A percentile compares a stretch with the other conserved stretches of the same genome.
These are phyloP conservation scores for Sebastes jordani DNA, from an alignment of 2,797 vertebrate species.

Conservation along the genomic window DNA sequence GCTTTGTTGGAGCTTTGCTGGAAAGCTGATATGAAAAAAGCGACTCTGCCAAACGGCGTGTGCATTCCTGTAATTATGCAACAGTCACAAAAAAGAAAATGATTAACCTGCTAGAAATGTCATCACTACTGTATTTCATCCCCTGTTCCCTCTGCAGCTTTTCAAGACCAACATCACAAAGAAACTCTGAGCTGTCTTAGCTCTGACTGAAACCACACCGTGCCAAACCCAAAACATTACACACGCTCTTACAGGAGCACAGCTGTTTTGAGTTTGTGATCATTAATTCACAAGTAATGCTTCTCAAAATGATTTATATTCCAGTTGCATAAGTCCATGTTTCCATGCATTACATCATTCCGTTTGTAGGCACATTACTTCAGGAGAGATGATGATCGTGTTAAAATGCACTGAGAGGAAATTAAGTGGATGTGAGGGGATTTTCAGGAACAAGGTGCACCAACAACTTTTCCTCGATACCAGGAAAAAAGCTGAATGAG, in stretches of 20 bases:
- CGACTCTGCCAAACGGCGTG: neutral
- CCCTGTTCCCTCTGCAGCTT: neutral
- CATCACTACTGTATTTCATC: neutral
- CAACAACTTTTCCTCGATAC: neutral
- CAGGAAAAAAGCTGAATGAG: neutral
- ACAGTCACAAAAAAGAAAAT: neutral
- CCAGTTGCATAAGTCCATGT: neutral
- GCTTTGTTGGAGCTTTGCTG: neutral
- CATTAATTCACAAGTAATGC: neutral
- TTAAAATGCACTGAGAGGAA: constrained; percentile 17
- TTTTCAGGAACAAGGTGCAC: neutral
- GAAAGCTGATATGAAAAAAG: constrained; percentile 4
- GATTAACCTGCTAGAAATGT: neutral
- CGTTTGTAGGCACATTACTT: constrained; percentile 15
- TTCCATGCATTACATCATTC: constrained; percentile 47
- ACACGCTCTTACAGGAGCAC: neutral
- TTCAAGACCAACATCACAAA: constrained; percentile 5
- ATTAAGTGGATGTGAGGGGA: constrained; percentile 1
- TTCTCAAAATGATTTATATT: constrained; percentile 7
- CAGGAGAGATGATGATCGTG: constrained; percentile 3
- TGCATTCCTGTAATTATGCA: constrained; percentile 5
- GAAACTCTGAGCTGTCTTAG: neutral
- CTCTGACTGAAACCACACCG: neutral
- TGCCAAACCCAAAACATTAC: neutral
- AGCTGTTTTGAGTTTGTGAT: neutral